These are phyloP conservation scores for Metopolophium dirhodum DNA, from an alignment of 1,140 invertebrate species.

Conservation along the genomic window DNA sequence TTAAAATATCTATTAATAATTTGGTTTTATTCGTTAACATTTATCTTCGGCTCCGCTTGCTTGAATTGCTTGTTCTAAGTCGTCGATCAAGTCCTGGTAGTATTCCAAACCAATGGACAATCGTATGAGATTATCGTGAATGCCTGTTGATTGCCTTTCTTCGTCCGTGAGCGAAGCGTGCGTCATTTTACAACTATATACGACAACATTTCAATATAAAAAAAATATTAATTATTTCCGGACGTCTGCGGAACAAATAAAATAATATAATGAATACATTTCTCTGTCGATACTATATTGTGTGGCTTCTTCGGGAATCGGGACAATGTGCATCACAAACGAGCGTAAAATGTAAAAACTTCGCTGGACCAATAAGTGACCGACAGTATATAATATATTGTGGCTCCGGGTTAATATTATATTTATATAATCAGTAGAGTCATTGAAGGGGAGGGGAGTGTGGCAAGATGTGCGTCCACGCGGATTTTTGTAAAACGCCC, in stretches of 20 bases:
- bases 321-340: too few species aligned
- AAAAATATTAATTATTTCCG: not conserved
- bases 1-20: not conserved
- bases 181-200: constrained; percentile 73
- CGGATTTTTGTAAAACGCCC: too few species aligned
- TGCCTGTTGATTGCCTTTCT: constrained; percentile 77
- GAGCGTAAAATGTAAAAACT: too few species aligned
- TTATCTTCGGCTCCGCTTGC: constrained; percentile 51
- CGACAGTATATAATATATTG: too few species aligned
- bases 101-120: constrained; percentile 93
- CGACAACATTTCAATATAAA: not conserved
- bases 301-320: not conserved
- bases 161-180: constrained; percentile 79
- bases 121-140: constrained; percentile 85
- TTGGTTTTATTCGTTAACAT: not conserved
- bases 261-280: not conserved
- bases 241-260: not conserved
- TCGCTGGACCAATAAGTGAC: too few species aligned
- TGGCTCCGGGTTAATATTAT: too few species aligned
- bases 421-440: too few species aligned
- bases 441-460: too few species aligned
- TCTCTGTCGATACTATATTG: not conserved
- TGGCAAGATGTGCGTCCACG: too few species aligned
- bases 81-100: constrained; percentile 83
- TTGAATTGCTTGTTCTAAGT: constrained; percentile 81